Conservation (phyloP, 2,888 invertebrate species). For the Ennomos fuscantarius region DNA sequence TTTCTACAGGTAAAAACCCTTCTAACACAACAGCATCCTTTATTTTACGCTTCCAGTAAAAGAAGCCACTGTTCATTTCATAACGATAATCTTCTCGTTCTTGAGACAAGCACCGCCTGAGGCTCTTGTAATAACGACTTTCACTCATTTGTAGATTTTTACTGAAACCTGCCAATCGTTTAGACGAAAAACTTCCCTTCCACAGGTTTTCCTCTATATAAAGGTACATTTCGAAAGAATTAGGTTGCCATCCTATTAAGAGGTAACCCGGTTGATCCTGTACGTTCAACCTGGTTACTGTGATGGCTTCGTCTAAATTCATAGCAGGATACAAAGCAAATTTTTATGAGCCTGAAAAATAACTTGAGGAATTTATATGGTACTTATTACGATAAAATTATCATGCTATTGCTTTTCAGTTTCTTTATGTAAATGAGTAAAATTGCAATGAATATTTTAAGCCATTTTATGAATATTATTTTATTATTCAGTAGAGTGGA, state of each 20-base stretch:
- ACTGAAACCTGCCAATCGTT: slow-evolving; percentile 62
- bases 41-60: slow-evolving; percentile 68
- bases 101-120: slow-evolving; percentile 58
- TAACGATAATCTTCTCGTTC: slow-evolving; percentile 58
- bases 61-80: slow-evolving; percentile 68
- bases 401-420: too few relatives aligned
- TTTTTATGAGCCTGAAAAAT: slow-evolving; percentile 1
- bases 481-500: background rate
- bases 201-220: slow-evolving; percentile 58
- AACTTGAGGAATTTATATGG: background rate
- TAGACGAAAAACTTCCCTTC: slow-evolving; percentile 67
- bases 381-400: too few relatives aligned
- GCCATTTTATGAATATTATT: slow-evolving; percentile 2
- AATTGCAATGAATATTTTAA: background rate
- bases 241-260: slow-evolving; percentile 62
- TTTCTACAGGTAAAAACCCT: slow-evolving; percentile 69
- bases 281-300: slow-evolving; percentile 59
- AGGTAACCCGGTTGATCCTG: slow-evolving; percentile 54
- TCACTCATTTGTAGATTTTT: slow-evolving; percentile 60
- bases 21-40: slow-evolving; percentile 55
- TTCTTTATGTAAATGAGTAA: slow-evolving; percentile 7
- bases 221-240: slow-evolving; percentile 66
- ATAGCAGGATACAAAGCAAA: slow-evolving; percentile 38
- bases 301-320: slow-evolving; percentile 63
- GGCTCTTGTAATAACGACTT: slow-evolving; percentile 51